phyloP scores from a whole-genome alignment of 2,888 invertebrate species.

The Drosophila barbarae region DNA sequence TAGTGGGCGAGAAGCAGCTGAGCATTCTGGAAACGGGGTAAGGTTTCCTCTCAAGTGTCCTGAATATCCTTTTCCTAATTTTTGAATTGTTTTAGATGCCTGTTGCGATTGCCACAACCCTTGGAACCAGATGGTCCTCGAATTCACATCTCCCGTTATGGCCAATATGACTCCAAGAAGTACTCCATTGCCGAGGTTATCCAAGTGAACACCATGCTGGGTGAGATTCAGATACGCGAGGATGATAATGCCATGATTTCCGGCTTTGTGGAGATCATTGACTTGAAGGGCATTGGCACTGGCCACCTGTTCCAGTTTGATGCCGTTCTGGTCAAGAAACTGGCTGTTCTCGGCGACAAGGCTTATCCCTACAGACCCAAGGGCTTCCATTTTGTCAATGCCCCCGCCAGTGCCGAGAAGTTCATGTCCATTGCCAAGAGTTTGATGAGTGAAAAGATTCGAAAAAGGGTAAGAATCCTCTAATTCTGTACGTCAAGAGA shows the following conservation, averaged over 20 bases:
- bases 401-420: constrained; percentile 82
- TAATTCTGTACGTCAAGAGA: neutral
- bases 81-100: constrained; percentile 54
- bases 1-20: constrained; percentile 72
- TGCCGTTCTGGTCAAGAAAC: constrained; percentile 83
- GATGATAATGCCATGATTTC: constrained; percentile 83
- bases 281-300: constrained; percentile 82
- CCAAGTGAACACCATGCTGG: constrained; percentile 82
- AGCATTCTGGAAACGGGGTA: constrained; percentile 76
- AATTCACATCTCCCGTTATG: constrained; percentile 81
- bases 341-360: constrained; percentile 82
- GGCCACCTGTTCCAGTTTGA: constrained; percentile 83
- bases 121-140: constrained; percentile 80
- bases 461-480: constrained; percentile 81
- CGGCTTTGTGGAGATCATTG: constrained; percentile 82
- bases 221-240: constrained; percentile 83
- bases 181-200: constrained; percentile 81
- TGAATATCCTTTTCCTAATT: neutral
- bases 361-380: constrained; percentile 84
- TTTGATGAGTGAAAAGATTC: constrained; percentile 84
- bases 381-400: constrained; percentile 83
- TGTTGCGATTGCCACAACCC: constrained; percentile 75
- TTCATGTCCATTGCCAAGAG: constrained; percentile 82
- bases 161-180: constrained; percentile 81
- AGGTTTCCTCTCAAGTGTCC: constrained; percentile 30